phyloP scores from a whole-genome alignment of 2,888 invertebrate genomes.

The Cecidostiba fungosa region DNA sequence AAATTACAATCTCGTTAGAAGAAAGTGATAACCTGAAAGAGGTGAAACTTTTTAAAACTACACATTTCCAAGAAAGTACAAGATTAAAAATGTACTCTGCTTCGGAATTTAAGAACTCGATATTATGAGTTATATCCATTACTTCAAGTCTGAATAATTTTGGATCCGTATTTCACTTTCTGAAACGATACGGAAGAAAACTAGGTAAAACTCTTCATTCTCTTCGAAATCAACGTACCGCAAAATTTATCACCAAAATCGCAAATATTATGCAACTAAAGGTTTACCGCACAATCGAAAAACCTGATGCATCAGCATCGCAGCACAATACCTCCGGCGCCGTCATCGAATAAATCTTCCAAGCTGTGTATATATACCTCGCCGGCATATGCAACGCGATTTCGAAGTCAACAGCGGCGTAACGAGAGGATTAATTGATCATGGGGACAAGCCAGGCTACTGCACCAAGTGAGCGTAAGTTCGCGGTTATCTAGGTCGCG shows the following conservation, averaged over 20 bases:
- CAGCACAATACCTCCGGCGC: neutral
- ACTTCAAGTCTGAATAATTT: neutral
- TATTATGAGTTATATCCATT: neutral
- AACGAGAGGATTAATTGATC: conserved; percentile 57
- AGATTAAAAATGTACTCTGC: no score
- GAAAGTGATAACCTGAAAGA: no score
- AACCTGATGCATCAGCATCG: no score
- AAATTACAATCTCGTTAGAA: no score
- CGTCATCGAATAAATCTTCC: conserved; percentile 13
- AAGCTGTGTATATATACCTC: neutral
- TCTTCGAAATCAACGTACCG: no score
- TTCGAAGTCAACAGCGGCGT: conserved; percentile 23
- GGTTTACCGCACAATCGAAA: neutral
- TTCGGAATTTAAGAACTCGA: neutral
- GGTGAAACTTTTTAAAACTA: neutral
- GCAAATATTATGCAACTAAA: neutral
- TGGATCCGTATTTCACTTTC: neutral
- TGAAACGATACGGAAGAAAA: neutral
- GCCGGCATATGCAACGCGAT: neutral
- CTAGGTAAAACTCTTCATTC: no score
- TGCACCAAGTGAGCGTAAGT: neutral
- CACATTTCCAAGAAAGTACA: neutral
- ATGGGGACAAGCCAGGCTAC: conserved; percentile 27
- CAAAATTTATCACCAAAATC: neutral
- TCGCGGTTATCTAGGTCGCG: conserved; percentile 55